Evolutionary conservation across 2,797 vertebrate species (phyloP).

Genomic region (Myotis myotis): DNA sequence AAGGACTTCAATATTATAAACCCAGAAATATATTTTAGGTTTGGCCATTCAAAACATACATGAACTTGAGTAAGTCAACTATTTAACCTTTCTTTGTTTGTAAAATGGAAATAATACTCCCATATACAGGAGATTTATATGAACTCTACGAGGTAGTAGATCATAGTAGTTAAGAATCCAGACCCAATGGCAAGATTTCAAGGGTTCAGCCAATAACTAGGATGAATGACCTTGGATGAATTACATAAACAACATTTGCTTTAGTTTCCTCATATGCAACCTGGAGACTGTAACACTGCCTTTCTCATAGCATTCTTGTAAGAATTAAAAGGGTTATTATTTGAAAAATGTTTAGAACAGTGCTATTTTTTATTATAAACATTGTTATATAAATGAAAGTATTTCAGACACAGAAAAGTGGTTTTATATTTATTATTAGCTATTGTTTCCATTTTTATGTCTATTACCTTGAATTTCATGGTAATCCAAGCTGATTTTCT

Average conservation of each 20-base stretch:
- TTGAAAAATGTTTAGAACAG: background rate
- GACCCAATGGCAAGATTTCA: background rate
- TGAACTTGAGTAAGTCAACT: background rate
- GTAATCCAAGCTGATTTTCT: conserved; percentile 92
- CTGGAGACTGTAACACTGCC: background rate
- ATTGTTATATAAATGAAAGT: background rate
- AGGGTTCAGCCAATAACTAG: background rate
- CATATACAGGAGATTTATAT: background rate
- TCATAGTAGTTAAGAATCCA: background rate
- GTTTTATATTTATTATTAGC: background rate
- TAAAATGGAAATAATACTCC: background rate
- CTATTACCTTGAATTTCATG: conserved; percentile 88
- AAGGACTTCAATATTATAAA: background rate
- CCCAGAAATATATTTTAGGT: background rate
- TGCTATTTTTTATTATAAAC: background rate
- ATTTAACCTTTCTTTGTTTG: background rate
- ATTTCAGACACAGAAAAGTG: background rate
- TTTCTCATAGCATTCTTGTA: background rate
- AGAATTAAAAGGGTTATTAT: background rate
- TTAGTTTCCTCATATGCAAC: conserved; percentile 1
- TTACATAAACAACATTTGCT: background rate
- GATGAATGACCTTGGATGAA: background rate
- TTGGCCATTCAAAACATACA: background rate
- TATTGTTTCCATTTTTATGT: conserved; percentile 18
- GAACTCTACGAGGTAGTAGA: background rate